Percentiles rank a stretch among this genome's conserved stretches.
Conservation (phyloP, 2,888 invertebrate species). For the Drosophila basisetae region DNA sequence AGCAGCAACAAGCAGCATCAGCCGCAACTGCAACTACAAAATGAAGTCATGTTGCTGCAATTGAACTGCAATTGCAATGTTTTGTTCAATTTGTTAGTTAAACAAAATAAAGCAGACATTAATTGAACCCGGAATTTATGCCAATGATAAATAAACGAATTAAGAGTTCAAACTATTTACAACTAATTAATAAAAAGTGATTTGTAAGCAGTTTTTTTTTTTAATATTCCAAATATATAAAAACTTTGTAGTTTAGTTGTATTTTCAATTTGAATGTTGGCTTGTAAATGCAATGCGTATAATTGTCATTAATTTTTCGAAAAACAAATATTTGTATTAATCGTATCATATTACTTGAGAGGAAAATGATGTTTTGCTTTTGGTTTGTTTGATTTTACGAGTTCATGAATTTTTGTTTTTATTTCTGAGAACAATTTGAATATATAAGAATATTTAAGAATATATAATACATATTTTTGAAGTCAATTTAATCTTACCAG, state of each 20-base stretch:
- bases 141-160: conserved; percentile 50
- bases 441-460: neutral
- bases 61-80: conserved; percentile 65
- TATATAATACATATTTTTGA: neutral
- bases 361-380: neutral
- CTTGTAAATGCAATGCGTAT: neutral
- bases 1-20: conserved; percentile 39
- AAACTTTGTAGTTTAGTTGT: neutral
- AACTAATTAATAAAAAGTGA: neutral
- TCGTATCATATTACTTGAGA: neutral
- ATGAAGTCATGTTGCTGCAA: conserved; percentile 73
- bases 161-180: neutral
- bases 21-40: conserved; percentile 45
- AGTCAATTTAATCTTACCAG: neutral
- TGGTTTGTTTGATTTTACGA: neutral
- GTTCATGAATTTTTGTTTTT: neutral
- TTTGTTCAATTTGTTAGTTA: conserved; percentile 75
- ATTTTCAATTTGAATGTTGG: neutral
- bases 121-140: conserved; percentile 70
- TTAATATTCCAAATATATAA: too few species aligned
- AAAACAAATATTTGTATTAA: neutral
- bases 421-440: neutral
- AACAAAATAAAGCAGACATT: conserved; percentile 70
- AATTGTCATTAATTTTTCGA: neutral
- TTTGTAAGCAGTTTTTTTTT: neutral